Evolutionary conservation across 2,797 vertebrate genomes (phyloP).

Genomic region (Ataeniobius toweri): DNA sequence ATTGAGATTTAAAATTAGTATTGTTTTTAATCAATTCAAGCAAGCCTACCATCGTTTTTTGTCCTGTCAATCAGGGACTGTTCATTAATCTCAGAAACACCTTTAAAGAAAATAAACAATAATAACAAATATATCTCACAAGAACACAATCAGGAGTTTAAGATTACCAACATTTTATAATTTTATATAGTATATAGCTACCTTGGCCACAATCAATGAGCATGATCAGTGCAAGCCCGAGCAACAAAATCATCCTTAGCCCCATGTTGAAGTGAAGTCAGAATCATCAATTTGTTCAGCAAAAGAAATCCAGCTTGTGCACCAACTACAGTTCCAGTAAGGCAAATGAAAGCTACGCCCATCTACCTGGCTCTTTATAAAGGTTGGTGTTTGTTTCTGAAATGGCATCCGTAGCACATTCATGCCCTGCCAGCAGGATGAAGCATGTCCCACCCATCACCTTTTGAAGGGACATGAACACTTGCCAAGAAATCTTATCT

Average conservation of each 20-base stretch:
- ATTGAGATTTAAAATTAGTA: background rate
- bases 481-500: constrained; percentile 28
- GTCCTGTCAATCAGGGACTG: constrained; percentile 4
- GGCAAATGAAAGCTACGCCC: constrained; percentile 19
- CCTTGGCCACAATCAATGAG: constrained; percentile 61
- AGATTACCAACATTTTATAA: background rate
- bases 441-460: constrained; percentile 15
- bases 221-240: constrained; percentile 37
- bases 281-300: background rate
- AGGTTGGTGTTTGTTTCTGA: constrained; percentile 40
- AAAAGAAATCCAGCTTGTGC: constrained; percentile 10
- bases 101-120: constrained; percentile 28
- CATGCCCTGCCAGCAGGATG: constrained; percentile 20
- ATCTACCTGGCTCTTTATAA: constrained; percentile 49
- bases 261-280: constrained; percentile 47
- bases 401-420: constrained; percentile 27
- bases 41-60: constrained; percentile 29
- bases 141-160: background rate
- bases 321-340: constrained; percentile 2
- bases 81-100: constrained; percentile 27
- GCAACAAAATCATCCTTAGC: constrained; percentile 41
- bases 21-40: background rate
- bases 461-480: constrained; percentile 8
- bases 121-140: background rate
- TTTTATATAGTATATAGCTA: constrained; percentile 41